A percentile compares a stretch with the other conserved stretches of the same genome.
Conservation (phyloP, 2,888 invertebrate genomes). For the Bibio marci region DNA sequence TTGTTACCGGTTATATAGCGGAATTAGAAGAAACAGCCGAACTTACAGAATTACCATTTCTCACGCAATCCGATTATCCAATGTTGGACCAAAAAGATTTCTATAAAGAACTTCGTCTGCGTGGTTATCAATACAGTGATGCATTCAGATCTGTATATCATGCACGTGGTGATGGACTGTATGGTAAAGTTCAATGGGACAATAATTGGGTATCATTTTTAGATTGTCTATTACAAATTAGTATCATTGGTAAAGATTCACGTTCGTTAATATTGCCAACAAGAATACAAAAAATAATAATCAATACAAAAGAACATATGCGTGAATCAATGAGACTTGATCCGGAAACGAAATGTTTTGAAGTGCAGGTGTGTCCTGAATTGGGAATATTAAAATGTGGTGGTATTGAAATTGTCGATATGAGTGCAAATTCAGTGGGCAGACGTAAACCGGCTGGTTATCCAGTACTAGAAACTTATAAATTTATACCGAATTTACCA, state of each 20-base stretch:
- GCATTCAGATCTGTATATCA: constrained; percentile 38
- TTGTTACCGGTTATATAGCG: constrained; percentile 43
- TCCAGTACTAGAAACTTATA: constrained; percentile 59
- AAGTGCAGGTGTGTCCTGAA: constrained; percentile 20
- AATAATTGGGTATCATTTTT: constrained; percentile 68
- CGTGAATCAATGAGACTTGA: constrained; percentile 29
- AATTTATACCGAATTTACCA: constrained; percentile 46
- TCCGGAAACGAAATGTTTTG: constrained; percentile 18
- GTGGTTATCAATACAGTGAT: constrained; percentile 38
- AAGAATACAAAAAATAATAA: constrained; percentile 42
- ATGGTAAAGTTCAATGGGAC: constrained; percentile 52
- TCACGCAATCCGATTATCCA: constrained; percentile 16
- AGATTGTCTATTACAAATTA: constrained; percentile 70
- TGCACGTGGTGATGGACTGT: constrained; percentile 38
- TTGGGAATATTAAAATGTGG: constrained; percentile 37
- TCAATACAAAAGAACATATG: constrained; percentile 46
- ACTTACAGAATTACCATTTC: constrained; percentile 6
- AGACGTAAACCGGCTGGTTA: constrained; percentile 46
- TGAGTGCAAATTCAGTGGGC: constrained; percentile 54
- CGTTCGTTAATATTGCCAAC: constrained; percentile 60
- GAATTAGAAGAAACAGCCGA: constrained; percentile 28
- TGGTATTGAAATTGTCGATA: constrained; percentile 58
- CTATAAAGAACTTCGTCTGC: constrained; percentile 42
- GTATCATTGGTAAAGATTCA: constrained; percentile 49
- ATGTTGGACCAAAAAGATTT: constrained; percentile 36